Evolutionary conservation across 2,113 vertebrate species (phyloP).

Genomic region (Xiphias gladius): DNA sequence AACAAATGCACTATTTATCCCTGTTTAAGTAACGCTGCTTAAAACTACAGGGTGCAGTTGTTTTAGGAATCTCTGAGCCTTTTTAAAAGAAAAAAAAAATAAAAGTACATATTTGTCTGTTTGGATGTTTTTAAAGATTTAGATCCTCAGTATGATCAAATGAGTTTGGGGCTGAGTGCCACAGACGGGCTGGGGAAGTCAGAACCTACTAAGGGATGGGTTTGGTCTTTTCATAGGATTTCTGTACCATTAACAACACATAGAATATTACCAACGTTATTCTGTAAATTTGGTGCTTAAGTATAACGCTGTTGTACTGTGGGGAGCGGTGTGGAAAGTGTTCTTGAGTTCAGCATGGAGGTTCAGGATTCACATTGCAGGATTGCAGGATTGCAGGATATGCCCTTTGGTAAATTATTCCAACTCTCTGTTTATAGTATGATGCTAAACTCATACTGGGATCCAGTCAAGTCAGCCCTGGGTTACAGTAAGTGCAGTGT

Average conservation of each 20-base stretch:
- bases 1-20: neutral
- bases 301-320: neutral
- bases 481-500: constrained; percentile 60
- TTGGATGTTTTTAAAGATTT: neutral
- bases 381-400: neutral
- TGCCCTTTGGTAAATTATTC: neutral
- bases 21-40: neutral
- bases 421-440: neutral
- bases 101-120: neutral
- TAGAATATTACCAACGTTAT: neutral
- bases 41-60: neutral
- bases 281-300: neutral
- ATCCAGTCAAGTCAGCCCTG: constrained; percentile 32
- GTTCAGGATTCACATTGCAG: neutral
- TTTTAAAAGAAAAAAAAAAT: too few species aligned
- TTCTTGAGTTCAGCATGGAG: neutral
- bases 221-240: constrained; percentile 5
- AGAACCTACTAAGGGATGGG: neutral
- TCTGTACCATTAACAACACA: constrained; percentile 17
- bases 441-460: constrained; percentile 4
- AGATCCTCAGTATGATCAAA: neutral
- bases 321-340: neutral
- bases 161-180: neutral
- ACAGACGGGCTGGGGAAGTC: neutral
- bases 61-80: neutral